Evolutionary conservation across 2,113 vertebrate species (phyloP).

Genomic region (Rhizomys pruinosus): DNA sequence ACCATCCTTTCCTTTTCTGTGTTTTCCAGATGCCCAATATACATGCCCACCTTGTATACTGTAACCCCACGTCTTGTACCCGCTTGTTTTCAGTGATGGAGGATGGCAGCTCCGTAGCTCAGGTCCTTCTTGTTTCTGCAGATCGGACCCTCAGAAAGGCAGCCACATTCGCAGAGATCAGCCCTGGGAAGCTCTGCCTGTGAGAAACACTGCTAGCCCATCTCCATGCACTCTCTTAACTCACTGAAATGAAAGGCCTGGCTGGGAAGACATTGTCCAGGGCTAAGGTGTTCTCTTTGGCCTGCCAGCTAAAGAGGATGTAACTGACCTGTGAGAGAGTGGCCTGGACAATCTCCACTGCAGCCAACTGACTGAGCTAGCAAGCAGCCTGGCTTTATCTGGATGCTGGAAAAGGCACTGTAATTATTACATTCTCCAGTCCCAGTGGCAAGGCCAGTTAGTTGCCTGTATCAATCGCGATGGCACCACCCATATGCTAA

Average conservation of each 20-base stretch:
- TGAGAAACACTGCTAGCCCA: no score
- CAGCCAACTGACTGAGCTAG: not conserved
- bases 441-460: not conserved
- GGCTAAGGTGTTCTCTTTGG: not conserved
- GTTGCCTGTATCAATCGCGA: not conserved
- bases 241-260: not conserved
- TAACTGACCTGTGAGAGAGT: not conserved
- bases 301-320: not conserved
- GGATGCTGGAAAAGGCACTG: not conserved
- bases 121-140: not conserved
- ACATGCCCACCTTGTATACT: not conserved
- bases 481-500: not conserved
- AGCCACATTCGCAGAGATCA: not conserved
- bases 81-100: not conserved
- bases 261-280: not conserved
- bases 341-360: not conserved
- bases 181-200: fast-evolving
- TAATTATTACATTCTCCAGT: not conserved
- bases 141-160: fast-evolving
- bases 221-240: not conserved
- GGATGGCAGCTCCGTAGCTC: fast-evolving
- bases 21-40: not conserved
- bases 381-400: not conserved
- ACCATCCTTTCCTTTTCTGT: not conserved
- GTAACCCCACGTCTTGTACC: not conserved